Evolutionary conservation across 1,140 invertebrate species (phyloP), one percentile per base, ranked within the genome.

Genomic region (Diplogasteroides magnus): DNA sequence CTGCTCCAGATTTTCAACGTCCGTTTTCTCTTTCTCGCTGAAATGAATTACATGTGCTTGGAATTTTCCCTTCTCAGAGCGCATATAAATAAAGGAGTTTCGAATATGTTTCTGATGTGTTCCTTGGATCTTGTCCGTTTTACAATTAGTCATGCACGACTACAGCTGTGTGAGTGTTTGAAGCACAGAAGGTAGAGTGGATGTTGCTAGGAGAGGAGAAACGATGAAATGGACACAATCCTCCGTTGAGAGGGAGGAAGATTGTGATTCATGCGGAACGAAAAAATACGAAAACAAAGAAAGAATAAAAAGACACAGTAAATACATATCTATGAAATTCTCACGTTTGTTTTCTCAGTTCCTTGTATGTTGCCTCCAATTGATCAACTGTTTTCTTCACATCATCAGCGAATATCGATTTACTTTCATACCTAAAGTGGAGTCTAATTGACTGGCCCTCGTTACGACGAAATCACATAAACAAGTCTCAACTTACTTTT

Each of bases 21-120:
- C 84, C 2, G 73, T 75, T 70, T 84, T 84, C 68, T 85, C 84
- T 72, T 84, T 83, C 59, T 78, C 77, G 15, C 84, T 85, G 73
- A 31, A 77, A 67, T 56, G 11, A 15, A 29, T 28, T 76, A 37
- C 0, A 31, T 2, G 72, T 1, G 14, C 26, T n/a, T 6, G 19
- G n/a, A n/a, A n/a, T n/a, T n/a, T n/a, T n/a, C n/a, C n/a, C n/a
- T n/a, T n/a, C n/a, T n/a, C n/a, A n/a, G n/a, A n/a, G n/a, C n/a
- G n/a, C n/a, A n/a, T n/a, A n/a, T n/a, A n/a, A n/a, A n/a, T n/a
- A n/a, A n/a, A n/a, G n/a, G n/a, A n/a, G n/a, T n/a, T n/a, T n/a
- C n/a, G n/a, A n/a, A n/a, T n/a, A n/a, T n/a, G n/a, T n/a, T n/a
- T n/a, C n/a, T n/a, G n/a, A n/a, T n/a, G n/a, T n/a, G n/a, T n/a